phyloP scores from a whole-genome alignment of 2,888 invertebrate genomes.

The Sicus ferrugineus region DNA sequence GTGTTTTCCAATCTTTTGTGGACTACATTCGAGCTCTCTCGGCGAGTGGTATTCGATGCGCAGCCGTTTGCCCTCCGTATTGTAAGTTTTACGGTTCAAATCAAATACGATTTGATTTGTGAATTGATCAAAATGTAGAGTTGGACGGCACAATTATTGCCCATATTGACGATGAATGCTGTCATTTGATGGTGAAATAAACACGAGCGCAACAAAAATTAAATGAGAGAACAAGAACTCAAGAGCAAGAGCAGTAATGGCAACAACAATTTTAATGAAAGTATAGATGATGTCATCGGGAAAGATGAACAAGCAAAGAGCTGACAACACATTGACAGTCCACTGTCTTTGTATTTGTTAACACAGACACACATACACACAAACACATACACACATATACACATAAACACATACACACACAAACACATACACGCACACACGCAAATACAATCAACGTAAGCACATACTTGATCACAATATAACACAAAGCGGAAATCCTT shows the following conservation, averaged over 20 bases:
- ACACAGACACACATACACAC: background rate
- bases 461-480: background rate
- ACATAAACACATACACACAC: background rate
- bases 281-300: background rate
- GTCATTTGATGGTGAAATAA: no score
- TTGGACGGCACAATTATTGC: no score
- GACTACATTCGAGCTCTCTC: no score
- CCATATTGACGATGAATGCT: no score
- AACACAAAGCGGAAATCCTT: constrained; percentile 24
- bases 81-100: no score
- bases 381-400: background rate
- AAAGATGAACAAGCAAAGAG: background rate
- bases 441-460: background rate
- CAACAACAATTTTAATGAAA: background rate
- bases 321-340: background rate
- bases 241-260: background rate
- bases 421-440: background rate
- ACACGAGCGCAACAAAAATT: background rate
- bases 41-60: no score
- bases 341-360: background rate
- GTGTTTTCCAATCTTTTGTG: no score
- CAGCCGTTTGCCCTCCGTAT: no score
- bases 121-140: no score
- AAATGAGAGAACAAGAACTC: background rate
- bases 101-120: no score